Percentiles rank a stretch among this genome's conserved stretches.
Conservation (phyloP, 2,888 invertebrate species). For the Matsumyia berberina region DNA sequence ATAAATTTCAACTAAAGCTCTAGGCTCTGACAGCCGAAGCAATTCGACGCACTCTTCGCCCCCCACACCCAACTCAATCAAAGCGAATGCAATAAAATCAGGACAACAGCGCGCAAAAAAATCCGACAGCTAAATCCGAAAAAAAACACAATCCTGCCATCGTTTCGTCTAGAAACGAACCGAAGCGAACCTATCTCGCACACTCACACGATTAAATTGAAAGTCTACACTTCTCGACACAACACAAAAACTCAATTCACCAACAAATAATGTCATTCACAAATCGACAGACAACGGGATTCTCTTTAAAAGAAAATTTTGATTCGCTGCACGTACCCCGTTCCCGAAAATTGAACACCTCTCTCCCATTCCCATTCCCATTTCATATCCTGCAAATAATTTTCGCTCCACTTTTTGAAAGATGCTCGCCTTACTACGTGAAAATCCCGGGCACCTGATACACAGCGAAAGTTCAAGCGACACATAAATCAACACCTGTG, state of each 20-base stretch:
- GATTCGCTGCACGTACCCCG: slow-evolving; percentile 12
- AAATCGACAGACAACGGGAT: slow-evolving; percentile 48
- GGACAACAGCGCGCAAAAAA: slow-evolving; percentile 1
- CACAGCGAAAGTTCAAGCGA: slow-evolving; percentile 29
- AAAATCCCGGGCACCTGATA: slow-evolving; percentile 40
- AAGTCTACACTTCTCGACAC: slow-evolving; percentile 46
- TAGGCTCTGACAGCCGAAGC: slow-evolving; percentile 50
- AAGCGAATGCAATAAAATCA: slow-evolving; percentile 54
- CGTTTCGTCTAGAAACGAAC: slow-evolving; percentile 10
- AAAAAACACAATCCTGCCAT: slow-evolving; percentile 2
- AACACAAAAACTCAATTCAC: slow-evolving; percentile 17
- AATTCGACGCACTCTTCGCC: slow-evolving; percentile 38
- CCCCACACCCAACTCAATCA: slow-evolving; percentile 52
- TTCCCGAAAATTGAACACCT: slow-evolving; percentile 35
- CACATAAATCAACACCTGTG: slow-evolving; percentile 56
- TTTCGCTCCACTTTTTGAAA: slow-evolving; percentile 44
- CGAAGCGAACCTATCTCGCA: slow-evolving; percentile 20
- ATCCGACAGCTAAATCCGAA: not conserved
- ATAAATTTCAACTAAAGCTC: slow-evolving; percentile 58
- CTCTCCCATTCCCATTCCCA: not conserved
- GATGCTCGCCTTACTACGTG: slow-evolving; percentile 25
- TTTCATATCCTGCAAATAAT: slow-evolving; percentile 19
- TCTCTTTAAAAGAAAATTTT: slow-evolving; percentile 18
- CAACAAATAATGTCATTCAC: slow-evolving; percentile 52
- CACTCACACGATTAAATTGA: slow-evolving; percentile 42